Evolutionary conservation across 2,888 invertebrate species (phyloP), one percentile per base, ranked within the genome.

Genomic region (Notodonta ziczac): DNA sequence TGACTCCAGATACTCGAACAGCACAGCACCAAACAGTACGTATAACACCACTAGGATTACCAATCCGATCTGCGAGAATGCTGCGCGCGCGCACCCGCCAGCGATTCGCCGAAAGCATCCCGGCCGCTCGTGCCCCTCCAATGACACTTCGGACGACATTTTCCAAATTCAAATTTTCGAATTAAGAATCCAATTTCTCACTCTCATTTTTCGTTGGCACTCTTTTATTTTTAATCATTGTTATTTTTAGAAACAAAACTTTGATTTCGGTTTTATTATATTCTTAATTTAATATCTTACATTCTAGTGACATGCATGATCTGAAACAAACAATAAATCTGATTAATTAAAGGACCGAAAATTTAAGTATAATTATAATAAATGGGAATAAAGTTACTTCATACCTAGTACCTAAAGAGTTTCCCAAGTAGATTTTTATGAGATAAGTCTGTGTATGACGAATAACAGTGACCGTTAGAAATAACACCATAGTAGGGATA

Each of bases 1-100:
- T 13, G 96, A 95, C 86, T 97, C 97, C 78, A 97, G 90, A 69
- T 95, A 94, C 79, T 96, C 96, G 86, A 97, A 97, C 70, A 97
- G 94, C 72, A 96, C 89, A 51, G 97, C 97, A 60, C 97, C 97
- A 74, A 96, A 91, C 65, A 97, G 94, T 67, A 97, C 96, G 85
- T 97, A 97, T 59, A 94, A 94, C 63, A 96, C 95, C 70, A 97
- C 97, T 62, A 97, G 88, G 39, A 95, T 92, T 82, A 96, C 96
- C 66, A 97, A 90, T 12, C 97, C 97, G 55, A 96, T 84, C 85
- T 96, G 96, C 12, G 96, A 96, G 82, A 95, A 96, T 24, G 96
- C 94, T n/a, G 89, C 95, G 88, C 82, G 95, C 82, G 77, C 94
- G 81, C 89, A 95, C 1, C 91, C 80, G 65, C 86, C 77, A 73